These are phyloP conservation scores for Nannoperca obscura DNA, from an alignment of 2,797 vertebrate species.

Conservation along the genomic window DNA sequence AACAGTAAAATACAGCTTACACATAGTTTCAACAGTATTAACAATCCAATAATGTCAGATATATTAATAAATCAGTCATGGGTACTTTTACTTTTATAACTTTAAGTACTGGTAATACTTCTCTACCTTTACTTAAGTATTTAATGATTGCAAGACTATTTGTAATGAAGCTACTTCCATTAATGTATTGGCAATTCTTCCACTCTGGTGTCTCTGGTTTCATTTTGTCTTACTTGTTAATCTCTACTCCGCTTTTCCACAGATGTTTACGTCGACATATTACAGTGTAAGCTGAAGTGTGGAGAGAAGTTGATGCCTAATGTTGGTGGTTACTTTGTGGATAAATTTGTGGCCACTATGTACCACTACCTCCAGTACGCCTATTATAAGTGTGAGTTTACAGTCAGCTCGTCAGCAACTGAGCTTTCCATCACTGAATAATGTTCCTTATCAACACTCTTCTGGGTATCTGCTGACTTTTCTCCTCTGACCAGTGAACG, in stretches of 20 bases:
- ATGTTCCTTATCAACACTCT: neutral
- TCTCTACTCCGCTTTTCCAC: conserved; percentile 27
- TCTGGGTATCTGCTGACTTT: neutral
- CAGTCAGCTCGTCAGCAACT: neutral
- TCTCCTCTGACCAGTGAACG: conserved; percentile 84
- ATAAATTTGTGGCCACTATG: conserved; percentile 92
- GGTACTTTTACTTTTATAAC: too few relatives aligned
- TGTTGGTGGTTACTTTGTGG: conserved; percentile 91
- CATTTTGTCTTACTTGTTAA: neutral
- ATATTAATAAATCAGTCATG: too few relatives aligned
- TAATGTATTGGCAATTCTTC: neutral
- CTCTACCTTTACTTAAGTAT: neutral
- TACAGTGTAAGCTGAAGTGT: conserved; percentile 90
- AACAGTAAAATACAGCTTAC: too few relatives aligned
- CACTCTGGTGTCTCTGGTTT: neutral
- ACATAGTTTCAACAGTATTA: too few relatives aligned
- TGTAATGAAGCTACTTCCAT: neutral
- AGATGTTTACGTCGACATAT: conserved; percentile 86
- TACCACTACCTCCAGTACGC: conserved; percentile 94
- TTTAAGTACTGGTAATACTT: neutral
- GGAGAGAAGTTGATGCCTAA: conserved; percentile 89
- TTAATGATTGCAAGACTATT: neutral
- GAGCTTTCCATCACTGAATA: neutral
- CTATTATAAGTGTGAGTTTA: conserved; percentile 90
- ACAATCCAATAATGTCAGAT: too few relatives aligned